phyloP scores from a whole-genome alignment of 2,888 invertebrate species.

The Nymphalis c-album region DNA sequence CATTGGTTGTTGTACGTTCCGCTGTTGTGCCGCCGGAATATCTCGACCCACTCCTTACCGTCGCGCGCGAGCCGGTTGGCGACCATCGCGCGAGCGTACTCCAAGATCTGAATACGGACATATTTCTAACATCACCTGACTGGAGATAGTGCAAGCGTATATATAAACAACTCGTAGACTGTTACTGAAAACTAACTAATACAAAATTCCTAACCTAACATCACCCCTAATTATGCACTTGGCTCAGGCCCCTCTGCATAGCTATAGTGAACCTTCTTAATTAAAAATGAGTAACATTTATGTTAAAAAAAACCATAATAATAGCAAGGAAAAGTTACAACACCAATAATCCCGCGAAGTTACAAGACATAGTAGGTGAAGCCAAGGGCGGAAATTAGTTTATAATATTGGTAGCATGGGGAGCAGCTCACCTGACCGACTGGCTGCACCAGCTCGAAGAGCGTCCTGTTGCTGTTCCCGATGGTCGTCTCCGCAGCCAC shows the following conservation, averaged over 20 bases:
- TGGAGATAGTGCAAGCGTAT: background rate
- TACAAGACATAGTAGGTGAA: background rate
- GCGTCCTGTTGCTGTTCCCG: constrained; percentile 83
- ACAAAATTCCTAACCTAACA: too few relatives aligned
- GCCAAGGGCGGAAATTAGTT: background rate
- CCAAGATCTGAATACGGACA: constrained; percentile 61
- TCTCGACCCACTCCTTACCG: constrained; percentile 82
- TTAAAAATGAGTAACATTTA: too few relatives aligned
- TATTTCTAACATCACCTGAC: background rate
- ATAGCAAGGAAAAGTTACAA: too few relatives aligned
- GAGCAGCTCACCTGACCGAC: constrained; percentile 60
- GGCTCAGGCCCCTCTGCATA: too few relatives aligned
- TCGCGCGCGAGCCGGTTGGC: constrained; percentile 83
- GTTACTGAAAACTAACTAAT: too few relatives aligned
- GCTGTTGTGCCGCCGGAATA: constrained; percentile 83
- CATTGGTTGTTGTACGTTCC: constrained; percentile 90
- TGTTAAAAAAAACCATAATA: too few relatives aligned
- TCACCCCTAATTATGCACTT: too few relatives aligned
- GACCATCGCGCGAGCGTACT: constrained; percentile 84
- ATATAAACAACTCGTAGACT: too few relatives aligned
- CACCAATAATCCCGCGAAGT: too few relatives aligned
- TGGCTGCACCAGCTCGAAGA: constrained; percentile 81
- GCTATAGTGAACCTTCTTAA: too few relatives aligned
- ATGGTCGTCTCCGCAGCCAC: constrained; percentile 86
- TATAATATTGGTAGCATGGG: too few relatives aligned